Conservation (phyloP, 2,797 vertebrate genomes). For the Hafferia zeledoni region DNA sequence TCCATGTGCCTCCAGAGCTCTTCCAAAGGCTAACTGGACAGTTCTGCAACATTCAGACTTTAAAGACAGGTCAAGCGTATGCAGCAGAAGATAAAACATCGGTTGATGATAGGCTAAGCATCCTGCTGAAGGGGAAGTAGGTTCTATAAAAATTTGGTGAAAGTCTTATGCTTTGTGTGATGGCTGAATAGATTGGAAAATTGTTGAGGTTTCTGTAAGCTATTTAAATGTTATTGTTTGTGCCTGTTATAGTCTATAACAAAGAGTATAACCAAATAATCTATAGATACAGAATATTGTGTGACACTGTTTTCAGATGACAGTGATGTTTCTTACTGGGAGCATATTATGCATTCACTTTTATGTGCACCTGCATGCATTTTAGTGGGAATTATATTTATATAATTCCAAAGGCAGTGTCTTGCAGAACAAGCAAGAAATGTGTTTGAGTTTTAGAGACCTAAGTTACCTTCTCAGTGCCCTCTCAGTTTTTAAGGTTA, state of each 20-base stretch:
- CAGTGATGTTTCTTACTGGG: neutral
- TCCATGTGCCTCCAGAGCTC: conserved; percentile 90
- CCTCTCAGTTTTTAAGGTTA: neutral
- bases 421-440: neutral
- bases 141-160: conserved; percentile 48
- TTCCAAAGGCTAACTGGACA: conserved; percentile 95
- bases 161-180: neutral
- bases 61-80: conserved; percentile 91
- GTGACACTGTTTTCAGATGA: neutral
- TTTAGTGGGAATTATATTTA: neutral
- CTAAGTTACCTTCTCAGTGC: neutral
- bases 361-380: neutral
- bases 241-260: neutral
- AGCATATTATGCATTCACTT: neutral
- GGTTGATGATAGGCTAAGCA: conserved; percentile 94
- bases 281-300: neutral
- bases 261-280: neutral
- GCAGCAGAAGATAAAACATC: conserved; percentile 96
- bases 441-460: neutral
- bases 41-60: conserved; percentile 92
- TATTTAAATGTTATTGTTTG: neutral
- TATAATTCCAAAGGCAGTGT: neutral
- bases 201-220: neutral
- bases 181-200: neutral
- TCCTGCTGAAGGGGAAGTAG: conserved; percentile 96